These are phyloP conservation scores for Pantherophis vulpinus DNA, from an alignment of 2,797 vertebrate genomes.

Conservation along the genomic window DNA sequence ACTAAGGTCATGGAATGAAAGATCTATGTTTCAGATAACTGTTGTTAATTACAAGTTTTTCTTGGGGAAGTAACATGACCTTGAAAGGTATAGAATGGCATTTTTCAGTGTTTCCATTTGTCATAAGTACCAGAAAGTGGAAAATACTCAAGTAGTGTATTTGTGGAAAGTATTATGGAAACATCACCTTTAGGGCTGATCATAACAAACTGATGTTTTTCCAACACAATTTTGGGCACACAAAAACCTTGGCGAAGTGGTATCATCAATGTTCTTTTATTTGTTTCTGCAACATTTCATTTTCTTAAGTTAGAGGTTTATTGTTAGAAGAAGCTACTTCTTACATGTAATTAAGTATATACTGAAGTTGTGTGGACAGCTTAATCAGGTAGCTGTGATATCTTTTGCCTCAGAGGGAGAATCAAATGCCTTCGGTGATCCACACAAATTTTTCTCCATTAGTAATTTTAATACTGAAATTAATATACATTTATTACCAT, in stretches of 20 bases:
- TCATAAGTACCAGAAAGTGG: constrained; percentile 20
- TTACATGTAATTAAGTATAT: background rate
- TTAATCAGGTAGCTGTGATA: background rate
- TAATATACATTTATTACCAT: background rate
- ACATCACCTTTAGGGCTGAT: background rate
- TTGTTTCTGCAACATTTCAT: background rate
- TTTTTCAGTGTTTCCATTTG: constrained; percentile 15
- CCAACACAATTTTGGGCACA: background rate
- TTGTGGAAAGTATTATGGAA: constrained; percentile 29
- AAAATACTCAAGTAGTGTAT: constrained; percentile 5
- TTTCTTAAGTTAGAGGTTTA: background rate
- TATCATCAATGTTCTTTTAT: background rate
- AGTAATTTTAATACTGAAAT: background rate
- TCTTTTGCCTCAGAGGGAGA: background rate
- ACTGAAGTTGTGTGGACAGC: background rate
- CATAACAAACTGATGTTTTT: background rate
- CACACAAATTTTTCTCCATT: background rate
- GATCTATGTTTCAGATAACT: background rate
- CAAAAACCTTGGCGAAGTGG: background rate
- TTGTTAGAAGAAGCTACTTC: background rate
- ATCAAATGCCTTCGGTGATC: background rate
- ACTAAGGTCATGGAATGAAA: background rate
- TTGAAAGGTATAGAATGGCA: background rate
- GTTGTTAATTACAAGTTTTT: constrained; percentile 8
- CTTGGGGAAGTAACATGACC: constrained; percentile 13